Evolutionary conservation across 1,140 invertebrate species (phyloP), one percentile per base, ranked within the genome.

Genomic region (Eurytemora carolleeae): DNA sequence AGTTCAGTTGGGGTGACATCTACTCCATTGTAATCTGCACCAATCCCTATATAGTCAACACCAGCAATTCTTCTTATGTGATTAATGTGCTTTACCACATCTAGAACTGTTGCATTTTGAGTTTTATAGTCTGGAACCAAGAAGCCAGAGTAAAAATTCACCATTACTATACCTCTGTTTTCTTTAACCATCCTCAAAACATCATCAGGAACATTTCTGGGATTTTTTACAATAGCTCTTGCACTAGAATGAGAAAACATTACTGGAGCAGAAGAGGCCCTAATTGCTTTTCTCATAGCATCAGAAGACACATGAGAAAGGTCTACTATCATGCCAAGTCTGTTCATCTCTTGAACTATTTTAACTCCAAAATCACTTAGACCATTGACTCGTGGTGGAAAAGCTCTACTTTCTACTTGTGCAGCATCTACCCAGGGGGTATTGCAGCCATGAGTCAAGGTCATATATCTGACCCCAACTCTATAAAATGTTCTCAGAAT

Each of bases 141-240:
- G 72, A 89, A 91, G 63, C 81, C 79, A 20, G 82, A 85, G 74
- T 87, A 90, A 76, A 92, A 92, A 71, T 87, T 90, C 63, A 93
- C 82, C 89, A 93, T 93, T 20, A 90, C 84, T 24, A 93, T 77
- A 20, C 89, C 88, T 62, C 82, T 80, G 71, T 92, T 92, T n/a
- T n/a, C n/a, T 0, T 57, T 44, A 18, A 73, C 71, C 66, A 69
- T 64, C 7, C 66, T 3, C 7, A 76, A 66, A 12, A 74, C 69
- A 24, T 65, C 55, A 61, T 76, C 73, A 24, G 68, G 69, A 2
- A 74, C 74, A 64, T 76, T 76, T 24, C 74, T 63, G 57, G 69
- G 65, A 59, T 73, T 70, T 55, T 71, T 69, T 64, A 73, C 74
- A 17, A 71, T 26, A 15, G 63, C 54, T 62, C 69, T 72, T 0